Conservation (phyloP, 2,113 vertebrate species). For the Willisornis vidua region DNA sequence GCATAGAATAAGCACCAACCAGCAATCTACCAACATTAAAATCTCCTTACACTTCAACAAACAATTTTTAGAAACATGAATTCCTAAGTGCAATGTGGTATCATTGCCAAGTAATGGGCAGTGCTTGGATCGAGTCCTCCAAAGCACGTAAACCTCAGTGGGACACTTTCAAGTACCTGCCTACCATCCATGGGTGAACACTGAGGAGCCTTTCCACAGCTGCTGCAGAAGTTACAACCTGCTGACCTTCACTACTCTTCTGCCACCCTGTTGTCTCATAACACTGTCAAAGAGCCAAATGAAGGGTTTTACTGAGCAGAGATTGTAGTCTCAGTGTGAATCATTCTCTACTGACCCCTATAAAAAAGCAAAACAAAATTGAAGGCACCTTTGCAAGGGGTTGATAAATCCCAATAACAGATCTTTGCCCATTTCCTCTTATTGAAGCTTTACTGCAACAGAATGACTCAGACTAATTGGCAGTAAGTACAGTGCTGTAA, state of each 20-base stretch:
- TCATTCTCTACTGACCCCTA: not conserved
- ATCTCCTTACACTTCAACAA: not conserved
- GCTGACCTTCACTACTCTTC: not conserved
- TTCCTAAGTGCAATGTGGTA: not conserved
- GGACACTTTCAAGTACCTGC: not conserved
- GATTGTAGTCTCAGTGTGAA: not conserved
- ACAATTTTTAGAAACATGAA: not conserved
- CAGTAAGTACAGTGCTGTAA: not conserved
- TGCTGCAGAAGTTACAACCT: not conserved
- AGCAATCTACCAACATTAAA: not conserved
- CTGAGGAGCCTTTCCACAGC: not conserved
- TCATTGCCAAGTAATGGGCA: not conserved
- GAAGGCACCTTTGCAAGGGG: not conserved
- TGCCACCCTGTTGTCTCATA: not conserved
- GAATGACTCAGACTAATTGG: not conserved
- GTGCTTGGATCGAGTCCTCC: not conserved
- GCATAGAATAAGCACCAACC: not conserved
- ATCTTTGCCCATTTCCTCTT: not conserved
- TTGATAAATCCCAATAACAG: not conserved
- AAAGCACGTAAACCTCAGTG: not conserved
- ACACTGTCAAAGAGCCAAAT: not conserved
- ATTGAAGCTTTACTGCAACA: not conserved
- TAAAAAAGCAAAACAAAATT: not conserved
- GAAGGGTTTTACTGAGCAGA: not conserved
- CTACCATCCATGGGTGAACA: accelerated